Conservation (phyloP, 2,797 vertebrate genomes). For the Danio kyathit region DNA sequence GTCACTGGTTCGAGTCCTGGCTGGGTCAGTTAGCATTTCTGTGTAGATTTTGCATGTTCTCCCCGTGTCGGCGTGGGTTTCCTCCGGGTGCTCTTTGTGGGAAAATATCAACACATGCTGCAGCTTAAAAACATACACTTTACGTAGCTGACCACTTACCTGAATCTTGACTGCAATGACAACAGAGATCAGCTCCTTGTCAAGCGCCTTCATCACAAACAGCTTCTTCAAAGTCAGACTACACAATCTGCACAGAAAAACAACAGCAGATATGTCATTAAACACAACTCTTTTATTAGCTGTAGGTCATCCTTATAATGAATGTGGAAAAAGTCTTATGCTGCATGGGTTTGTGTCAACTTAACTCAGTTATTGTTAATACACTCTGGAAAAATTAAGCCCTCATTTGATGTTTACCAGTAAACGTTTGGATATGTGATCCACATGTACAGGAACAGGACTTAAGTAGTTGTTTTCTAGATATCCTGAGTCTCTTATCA, state of each 20-base stretch:
- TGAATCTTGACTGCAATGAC: constrained; percentile 98
- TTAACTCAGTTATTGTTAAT: too few species aligned
- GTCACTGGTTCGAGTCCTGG: too few species aligned
- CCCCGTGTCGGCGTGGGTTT: too few species aligned
- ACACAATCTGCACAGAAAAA: constrained; percentile 85
- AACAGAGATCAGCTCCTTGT: constrained; percentile 95
- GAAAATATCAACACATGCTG: neutral
- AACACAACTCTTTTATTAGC: too few species aligned
- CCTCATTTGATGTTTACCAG: neutral
- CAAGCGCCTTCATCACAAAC: constrained; percentile 92
- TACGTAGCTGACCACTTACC: constrained; percentile 64
- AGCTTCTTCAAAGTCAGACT: constrained; percentile 97
- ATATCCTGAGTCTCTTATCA: neutral
- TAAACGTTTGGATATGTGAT: constrained; percentile 28
- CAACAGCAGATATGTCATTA: neutral
- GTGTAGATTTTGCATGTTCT: too few species aligned
- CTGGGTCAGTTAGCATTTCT: too few species aligned
- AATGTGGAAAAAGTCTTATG: neutral
- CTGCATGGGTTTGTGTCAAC: neutral
- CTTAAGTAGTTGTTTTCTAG: neutral
- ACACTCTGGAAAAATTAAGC: neutral
- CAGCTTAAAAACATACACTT: neutral
- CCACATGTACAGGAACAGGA: neutral
- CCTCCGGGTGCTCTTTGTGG: neutral
- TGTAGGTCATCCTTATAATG: neutral